Percentiles rank a stretch among this genome's conserved stretches.
phyloP scores from a whole-genome alignment of 2,113 vertebrate species.

The Odocoileus hemionus region DNA sequence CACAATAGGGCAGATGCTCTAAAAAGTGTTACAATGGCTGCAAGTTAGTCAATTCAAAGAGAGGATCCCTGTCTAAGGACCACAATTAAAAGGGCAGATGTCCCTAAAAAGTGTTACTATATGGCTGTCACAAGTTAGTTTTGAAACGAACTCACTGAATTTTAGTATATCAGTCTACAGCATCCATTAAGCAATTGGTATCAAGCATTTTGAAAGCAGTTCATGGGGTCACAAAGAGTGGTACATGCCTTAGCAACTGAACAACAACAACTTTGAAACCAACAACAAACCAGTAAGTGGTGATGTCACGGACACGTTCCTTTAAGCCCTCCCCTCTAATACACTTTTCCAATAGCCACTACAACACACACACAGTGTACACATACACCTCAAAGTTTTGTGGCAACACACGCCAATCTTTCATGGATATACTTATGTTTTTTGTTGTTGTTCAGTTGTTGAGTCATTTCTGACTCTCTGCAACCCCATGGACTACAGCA shows the following conservation, averaged over 20 bases:
- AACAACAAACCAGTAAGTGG: not conserved
- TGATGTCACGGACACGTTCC: not conserved
- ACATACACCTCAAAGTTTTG: not conserved
- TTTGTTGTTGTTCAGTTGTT: not conserved
- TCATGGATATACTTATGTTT: not conserved
- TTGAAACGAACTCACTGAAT: not conserved
- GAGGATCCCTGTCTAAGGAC: not conserved
- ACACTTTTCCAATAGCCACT: not conserved
- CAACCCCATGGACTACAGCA: not conserved
- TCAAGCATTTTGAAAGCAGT: not conserved
- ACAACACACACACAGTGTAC: not conserved
- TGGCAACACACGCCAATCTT: not conserved
- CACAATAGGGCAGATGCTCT: no score
- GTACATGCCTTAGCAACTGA: not conserved
- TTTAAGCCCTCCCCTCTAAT: not conserved
- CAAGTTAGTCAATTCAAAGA: not conserved
- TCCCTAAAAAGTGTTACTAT: not conserved
- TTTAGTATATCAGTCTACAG: not conserved
- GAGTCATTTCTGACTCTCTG: not conserved
- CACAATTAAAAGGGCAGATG: not conserved
- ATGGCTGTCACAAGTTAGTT: not conserved
- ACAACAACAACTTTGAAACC: not conserved
- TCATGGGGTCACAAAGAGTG: not conserved
- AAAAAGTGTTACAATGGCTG: not conserved
- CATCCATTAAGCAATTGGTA: not conserved